Evolutionary conservation across 1,140 invertebrate genomes (phyloP).

Genomic region (Drosophila elegans): DNA sequence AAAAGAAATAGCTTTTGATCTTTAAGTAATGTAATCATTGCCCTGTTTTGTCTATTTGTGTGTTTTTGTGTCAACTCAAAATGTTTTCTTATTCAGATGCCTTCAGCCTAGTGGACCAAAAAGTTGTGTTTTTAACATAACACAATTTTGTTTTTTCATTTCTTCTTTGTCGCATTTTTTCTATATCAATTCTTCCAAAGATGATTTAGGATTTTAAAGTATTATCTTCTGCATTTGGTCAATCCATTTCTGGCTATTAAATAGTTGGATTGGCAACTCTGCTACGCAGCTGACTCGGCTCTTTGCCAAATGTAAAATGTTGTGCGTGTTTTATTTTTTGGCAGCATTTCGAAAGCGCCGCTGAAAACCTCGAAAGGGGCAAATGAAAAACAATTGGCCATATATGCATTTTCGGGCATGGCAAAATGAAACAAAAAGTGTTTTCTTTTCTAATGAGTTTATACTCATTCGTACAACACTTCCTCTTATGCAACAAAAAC

Average conservation of each 20-base stretch:
- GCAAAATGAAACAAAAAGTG: constrained; percentile 30
- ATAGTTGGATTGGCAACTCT: not conserved
- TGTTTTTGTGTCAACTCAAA: no score
- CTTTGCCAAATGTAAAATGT: constrained; percentile 65
- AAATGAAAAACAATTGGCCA: constrained; percentile 79
- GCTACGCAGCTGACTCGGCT: constrained; percentile 49
- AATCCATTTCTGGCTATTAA: not conserved
- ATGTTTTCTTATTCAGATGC: no score
- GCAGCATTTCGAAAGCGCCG: constrained; percentile 42
- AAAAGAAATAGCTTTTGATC: not conserved
- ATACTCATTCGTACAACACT: constrained; percentile 21
- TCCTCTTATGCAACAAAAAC: constrained; percentile 69
- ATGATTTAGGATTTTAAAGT: no score
- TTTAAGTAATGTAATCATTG: no score
- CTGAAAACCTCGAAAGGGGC: constrained; percentile 75
- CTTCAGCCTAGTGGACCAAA: no score
- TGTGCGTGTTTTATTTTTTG: constrained; percentile 43
- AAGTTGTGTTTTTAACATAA: no score
- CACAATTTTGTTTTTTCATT: no score
- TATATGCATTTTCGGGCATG: constrained; percentile 33
- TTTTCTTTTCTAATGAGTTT: constrained; percentile 6
- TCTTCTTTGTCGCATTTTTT: no score
- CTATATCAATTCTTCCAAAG: no score
- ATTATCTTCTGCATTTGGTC: not conserved
- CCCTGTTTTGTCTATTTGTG: no score